phyloP scores from a whole-genome alignment of 64 coral and sea anemone genomes.

The Actinia tenebrosa region DNA sequence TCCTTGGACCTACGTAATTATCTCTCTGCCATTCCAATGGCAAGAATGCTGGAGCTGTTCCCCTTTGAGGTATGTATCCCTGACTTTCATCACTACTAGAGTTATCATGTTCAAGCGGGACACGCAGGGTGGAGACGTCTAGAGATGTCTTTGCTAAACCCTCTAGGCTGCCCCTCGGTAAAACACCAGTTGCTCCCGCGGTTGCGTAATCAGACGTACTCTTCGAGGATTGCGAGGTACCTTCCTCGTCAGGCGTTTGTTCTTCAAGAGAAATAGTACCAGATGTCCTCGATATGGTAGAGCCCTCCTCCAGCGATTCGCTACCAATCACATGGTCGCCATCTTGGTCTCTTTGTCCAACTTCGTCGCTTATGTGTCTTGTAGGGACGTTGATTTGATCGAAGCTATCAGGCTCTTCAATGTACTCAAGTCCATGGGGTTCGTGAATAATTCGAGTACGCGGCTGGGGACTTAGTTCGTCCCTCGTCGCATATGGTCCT shows the following conservation, averaged over 20 bases:
- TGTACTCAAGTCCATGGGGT: not conserved
- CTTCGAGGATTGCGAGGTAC: not conserved
- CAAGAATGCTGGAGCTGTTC: not conserved
- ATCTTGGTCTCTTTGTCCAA: not conserved
- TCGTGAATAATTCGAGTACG: not conserved
- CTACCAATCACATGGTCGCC: not conserved
- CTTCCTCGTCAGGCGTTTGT: conserved; percentile 8
- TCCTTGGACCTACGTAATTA: not conserved
- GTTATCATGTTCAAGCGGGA: not conserved
- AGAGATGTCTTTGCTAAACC: not conserved
- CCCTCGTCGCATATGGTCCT: not conserved
- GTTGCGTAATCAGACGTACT: not conserved
- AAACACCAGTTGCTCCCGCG: not conserved
- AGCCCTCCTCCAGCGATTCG: not conserved
- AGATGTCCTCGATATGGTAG: not conserved
- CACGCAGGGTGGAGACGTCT: not conserved
- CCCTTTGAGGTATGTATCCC: not conserved
- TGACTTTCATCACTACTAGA: not conserved
- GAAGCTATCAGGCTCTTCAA: not conserved
- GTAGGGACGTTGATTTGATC: not conserved
- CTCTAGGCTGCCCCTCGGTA: not conserved
- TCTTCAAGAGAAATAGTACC: conserved; percentile 17
- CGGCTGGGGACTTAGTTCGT: not conserved
- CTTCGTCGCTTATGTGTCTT: not conserved
- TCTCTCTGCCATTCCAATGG: not conserved